phyloP scores from a whole-genome alignment of 2,797 vertebrate genomes.

The Vultur gryphus region DNA sequence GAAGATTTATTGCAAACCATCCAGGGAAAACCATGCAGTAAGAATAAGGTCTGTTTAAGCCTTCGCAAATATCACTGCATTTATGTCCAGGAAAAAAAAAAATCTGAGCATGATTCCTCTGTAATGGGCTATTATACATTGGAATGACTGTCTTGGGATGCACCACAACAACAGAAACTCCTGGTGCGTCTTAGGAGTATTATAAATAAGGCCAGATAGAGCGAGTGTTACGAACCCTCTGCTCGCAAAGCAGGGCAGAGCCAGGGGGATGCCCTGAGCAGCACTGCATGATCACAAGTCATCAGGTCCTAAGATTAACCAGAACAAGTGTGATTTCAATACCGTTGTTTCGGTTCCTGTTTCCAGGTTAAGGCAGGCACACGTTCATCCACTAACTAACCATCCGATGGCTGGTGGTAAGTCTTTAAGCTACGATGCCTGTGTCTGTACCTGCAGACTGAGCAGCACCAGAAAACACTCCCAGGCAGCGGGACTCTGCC shows the following conservation, averaged over 20 bases:
- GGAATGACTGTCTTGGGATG: background rate
- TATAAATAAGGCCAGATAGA: background rate
- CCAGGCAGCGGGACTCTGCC: background rate
- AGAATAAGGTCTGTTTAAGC: background rate
- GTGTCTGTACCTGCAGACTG: accelerated
- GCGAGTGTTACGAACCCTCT: accelerated
- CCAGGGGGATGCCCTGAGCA: background rate
- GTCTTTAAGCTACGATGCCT: background rate
- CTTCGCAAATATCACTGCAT: background rate
- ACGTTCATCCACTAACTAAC: accelerated
- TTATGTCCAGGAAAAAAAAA: background rate
- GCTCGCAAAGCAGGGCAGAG: too few species aligned
- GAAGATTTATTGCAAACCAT: background rate
- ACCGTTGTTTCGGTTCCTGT: too few species aligned
- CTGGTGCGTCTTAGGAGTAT: background rate
- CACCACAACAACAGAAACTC: background rate
- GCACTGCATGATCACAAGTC: background rate
- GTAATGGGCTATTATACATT: too few species aligned
- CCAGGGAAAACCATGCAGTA: background rate
- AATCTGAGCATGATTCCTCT: background rate
- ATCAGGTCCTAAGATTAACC: background rate
- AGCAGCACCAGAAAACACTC: background rate
- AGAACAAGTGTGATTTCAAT: too few species aligned
- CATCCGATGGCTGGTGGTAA: accelerated
- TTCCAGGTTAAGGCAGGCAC: background rate